phyloP scores from a whole-genome alignment of 2,797 vertebrate species.

The Esox lucius region DNA sequence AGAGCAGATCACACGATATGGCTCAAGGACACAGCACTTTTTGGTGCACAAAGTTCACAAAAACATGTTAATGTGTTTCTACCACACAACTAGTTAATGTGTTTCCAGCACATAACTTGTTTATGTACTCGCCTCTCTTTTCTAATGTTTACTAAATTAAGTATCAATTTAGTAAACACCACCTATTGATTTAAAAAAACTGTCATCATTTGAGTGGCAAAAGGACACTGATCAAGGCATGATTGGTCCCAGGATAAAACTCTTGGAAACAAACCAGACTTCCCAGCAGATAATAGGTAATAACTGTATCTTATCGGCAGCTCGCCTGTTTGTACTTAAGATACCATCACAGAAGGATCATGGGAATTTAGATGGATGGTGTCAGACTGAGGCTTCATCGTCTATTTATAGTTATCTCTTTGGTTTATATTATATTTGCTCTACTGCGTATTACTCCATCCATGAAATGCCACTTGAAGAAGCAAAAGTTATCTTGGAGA shows the following conservation, averaged over 20 bases:
- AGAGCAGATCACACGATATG: not conserved
- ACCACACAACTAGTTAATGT: not conserved
- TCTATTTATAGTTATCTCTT: not conserved
- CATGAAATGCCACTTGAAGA: not conserved
- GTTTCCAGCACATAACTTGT: not conserved
- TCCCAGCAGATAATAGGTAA: too few relatives aligned
- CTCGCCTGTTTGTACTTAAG: not conserved
- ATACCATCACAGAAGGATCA: not conserved
- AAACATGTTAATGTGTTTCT: not conserved
- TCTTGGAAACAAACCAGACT: too few relatives aligned
- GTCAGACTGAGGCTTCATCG: not conserved
- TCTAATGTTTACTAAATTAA: too few relatives aligned
- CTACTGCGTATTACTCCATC: not conserved
- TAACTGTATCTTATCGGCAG: too few relatives aligned
- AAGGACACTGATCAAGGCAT: too few relatives aligned
- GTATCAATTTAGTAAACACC: too few relatives aligned
- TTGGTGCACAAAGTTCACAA: not conserved
- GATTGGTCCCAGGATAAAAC: too few relatives aligned
- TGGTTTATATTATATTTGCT: not conserved
- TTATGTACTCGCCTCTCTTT: too few relatives aligned
- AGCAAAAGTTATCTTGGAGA: not conserved
- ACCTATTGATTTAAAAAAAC: too few relatives aligned
- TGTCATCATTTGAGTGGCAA: too few relatives aligned
- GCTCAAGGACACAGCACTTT: not conserved
- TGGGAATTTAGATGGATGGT: not conserved